These are phyloP conservation scores for Lutjanus campechanus DNA, from an alignment of 2,797 vertebrate species.

Conservation along the genomic window DNA sequence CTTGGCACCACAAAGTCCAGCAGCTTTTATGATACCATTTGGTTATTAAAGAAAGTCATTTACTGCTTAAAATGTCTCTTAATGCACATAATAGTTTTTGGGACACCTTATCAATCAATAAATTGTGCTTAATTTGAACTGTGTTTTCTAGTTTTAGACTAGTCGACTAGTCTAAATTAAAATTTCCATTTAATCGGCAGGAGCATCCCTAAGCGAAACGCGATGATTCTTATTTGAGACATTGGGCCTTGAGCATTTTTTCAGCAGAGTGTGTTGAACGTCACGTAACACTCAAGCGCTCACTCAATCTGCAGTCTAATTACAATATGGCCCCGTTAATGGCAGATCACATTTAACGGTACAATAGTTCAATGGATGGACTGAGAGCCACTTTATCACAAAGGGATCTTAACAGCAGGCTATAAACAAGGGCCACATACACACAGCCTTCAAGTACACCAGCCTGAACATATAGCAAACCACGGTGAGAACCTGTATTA, in stretches of 20 bases:
- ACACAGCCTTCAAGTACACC: slow-evolving; percentile 34
- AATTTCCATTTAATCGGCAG: too few relatives aligned
- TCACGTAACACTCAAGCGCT: slow-evolving; percentile 24
- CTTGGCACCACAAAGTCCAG: too few relatives aligned
- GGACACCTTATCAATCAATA: too few relatives aligned
- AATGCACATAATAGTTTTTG: too few relatives aligned
- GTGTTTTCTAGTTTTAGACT: too few relatives aligned
- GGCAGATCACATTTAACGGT: slow-evolving; percentile 42
- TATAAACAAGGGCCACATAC: slow-evolving; percentile 36
- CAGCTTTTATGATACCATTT: too few relatives aligned
- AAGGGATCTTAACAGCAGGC: slow-evolving; percentile 43
- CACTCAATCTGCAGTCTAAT: slow-evolving; percentile 46
- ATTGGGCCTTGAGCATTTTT: neutral
- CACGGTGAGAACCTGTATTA: slow-evolving; percentile 5
- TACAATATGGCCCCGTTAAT: slow-evolving; percentile 40
- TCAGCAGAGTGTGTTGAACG: slow-evolving; percentile 7
- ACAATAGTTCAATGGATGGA: slow-evolving; percentile 39
- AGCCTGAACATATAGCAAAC: slow-evolving; percentile 1
- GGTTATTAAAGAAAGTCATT: too few relatives aligned
- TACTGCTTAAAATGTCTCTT: too few relatives aligned
- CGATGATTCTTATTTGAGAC: neutral
- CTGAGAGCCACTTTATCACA: slow-evolving; percentile 40
- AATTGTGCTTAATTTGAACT: too few relatives aligned
- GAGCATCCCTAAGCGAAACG: too few relatives aligned
- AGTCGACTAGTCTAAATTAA: too few relatives aligned